phyloP scores from a whole-genome alignment of 2,888 invertebrate genomes.

The Ctenicera cuprea region DNA sequence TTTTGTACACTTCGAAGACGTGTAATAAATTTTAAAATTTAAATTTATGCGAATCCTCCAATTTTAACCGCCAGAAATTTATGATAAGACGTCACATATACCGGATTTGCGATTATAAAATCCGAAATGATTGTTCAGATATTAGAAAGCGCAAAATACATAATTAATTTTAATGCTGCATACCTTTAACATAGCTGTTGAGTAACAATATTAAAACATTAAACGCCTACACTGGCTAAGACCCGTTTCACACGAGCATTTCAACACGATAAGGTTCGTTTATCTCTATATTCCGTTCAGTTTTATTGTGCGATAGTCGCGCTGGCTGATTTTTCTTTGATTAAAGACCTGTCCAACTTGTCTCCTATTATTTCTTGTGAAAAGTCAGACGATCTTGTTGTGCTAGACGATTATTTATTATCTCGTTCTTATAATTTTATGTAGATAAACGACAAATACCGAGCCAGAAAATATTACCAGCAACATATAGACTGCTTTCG shows the following conservation, averaged over 20 bases:
- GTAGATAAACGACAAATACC: no score
- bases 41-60: neutral
- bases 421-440: no score
- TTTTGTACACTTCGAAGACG: neutral
- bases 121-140: neutral
- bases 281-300: slow-evolving; percentile 3
- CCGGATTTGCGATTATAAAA: no score
- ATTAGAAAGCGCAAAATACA: slow-evolving; percentile 6
- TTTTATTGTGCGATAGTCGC: neutral
- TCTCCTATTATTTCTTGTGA: neutral
- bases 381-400: no score
- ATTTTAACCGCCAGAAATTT: no score
- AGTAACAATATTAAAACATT: slow-evolving; percentile 31
- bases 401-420: no score
- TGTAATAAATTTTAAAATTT: slow-evolving; percentile 1
- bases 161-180: slow-evolving; percentile 13
- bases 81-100: no score
- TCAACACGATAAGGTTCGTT: slow-evolving; percentile 20
- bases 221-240: slow-evolving; percentile 15
- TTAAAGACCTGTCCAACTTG: neutral
- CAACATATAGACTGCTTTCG: no score
- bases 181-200: slow-evolving; percentile 15
- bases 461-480: no score
- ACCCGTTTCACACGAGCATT: slow-evolving; percentile 22
- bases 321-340: slow-evolving; percentile 4